These are phyloP conservation scores for Tyria jacobaeae DNA, from an alignment of 2,888 invertebrate genomes.

Conservation along the genomic window DNA sequence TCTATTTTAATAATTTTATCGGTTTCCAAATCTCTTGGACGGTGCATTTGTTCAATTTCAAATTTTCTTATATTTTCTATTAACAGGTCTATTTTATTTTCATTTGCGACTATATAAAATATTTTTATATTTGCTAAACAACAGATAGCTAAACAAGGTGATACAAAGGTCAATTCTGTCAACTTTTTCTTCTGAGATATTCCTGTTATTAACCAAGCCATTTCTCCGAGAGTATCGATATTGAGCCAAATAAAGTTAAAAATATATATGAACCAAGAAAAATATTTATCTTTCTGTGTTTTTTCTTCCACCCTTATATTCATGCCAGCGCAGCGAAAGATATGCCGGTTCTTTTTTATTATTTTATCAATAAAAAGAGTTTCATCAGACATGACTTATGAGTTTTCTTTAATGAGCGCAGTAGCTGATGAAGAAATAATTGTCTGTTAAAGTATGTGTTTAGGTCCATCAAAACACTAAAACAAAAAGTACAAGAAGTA, in stretches of 20 bases:
- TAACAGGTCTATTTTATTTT: slow-evolving; percentile 46
- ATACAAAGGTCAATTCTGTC: slow-evolving; percentile 54
- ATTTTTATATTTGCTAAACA: slow-evolving; percentile 51
- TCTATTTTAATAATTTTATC: slow-evolving; percentile 53
- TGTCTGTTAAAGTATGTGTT: neutral
- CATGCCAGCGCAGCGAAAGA: slow-evolving; percentile 52
- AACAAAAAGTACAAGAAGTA: neutral
- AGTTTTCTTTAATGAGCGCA: neutral
- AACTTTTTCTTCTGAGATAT: slow-evolving; percentile 54
- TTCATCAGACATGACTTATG: slow-evolving; percentile 7
- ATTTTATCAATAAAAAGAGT: slow-evolving; percentile 49
- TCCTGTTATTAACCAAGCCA: slow-evolving; percentile 57
- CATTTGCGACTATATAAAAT: slow-evolving; percentile 46
- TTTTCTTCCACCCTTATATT: slow-evolving; percentile 49
- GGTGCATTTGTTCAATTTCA: slow-evolving; percentile 46
- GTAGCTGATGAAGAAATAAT: neutral
- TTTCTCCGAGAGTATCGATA: slow-evolving; percentile 51
- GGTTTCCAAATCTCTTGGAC: slow-evolving; percentile 32
- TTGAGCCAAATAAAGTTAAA: slow-evolving; percentile 60
- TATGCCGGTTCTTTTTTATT: slow-evolving; percentile 50
- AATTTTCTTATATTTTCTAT: slow-evolving; percentile 49
- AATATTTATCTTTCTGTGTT: slow-evolving; percentile 28
- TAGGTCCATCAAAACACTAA: neutral
- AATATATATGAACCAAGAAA: slow-evolving; percentile 47
- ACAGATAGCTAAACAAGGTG: slow-evolving; percentile 59